Evolutionary conservation across 2,888 invertebrate genomes (phyloP).

Genomic region (Caenorhabditis sp.): DNA sequence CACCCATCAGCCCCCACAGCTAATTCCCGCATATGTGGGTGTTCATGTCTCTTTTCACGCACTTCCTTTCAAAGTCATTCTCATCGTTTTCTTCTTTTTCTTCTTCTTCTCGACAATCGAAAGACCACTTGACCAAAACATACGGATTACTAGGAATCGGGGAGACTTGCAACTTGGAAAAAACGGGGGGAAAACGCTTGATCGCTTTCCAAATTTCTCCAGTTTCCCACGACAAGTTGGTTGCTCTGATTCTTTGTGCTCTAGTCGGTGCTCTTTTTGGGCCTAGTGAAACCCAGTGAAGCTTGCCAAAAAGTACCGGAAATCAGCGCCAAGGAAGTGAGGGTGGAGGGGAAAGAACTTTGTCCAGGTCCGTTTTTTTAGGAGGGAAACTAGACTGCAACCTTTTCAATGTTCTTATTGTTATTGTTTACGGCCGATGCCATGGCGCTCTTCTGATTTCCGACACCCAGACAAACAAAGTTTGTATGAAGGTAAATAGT

Average conservation of each 20-base stretch:
- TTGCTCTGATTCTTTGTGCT: conserved; percentile 24
- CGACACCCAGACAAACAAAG: conserved; percentile 22
- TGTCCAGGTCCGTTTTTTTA: conserved; percentile 3
- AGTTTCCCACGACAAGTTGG: background rate
- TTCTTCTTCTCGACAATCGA: too few species aligned
- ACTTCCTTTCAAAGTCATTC: conserved; percentile 5
- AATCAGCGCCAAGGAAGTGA: background rate
- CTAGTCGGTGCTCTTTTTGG: background rate
- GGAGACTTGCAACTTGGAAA: background rate
- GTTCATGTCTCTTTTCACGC: conserved; percentile 34
- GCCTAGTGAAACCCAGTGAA: background rate
- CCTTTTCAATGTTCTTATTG: conserved; percentile 13
- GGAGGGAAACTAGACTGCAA: conserved; percentile 22
- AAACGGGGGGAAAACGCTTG: conserved; percentile 7
- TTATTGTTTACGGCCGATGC: conserved; percentile 32
- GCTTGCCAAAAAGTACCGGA: conserved; percentile 7
- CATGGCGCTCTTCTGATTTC: conserved; percentile 9
- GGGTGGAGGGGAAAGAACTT: conserved; percentile 11
- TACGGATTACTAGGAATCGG: conserved; percentile 25
- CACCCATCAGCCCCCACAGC: background rate
- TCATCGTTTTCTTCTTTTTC: too few species aligned
- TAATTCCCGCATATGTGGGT: conserved; percentile 12
- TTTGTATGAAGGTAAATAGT: conserved; percentile 22
- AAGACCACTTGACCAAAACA: conserved; percentile 37
- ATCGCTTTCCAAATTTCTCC: background rate